These are phyloP conservation scores for Nomada lathburiana DNA, from an alignment of 2,888 invertebrate genomes.

Conservation along the genomic window DNA sequence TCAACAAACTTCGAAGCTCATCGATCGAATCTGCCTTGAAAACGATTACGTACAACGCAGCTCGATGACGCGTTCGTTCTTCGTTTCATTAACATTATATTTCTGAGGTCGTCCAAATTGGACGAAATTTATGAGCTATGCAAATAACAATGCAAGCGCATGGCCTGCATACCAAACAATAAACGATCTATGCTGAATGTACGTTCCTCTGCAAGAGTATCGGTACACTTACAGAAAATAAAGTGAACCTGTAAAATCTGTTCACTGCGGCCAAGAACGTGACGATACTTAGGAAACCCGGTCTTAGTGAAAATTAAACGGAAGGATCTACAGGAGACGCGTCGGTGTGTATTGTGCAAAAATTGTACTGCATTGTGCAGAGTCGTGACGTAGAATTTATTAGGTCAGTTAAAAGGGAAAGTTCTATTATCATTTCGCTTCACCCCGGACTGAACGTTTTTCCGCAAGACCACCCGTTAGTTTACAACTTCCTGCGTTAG, in stretches of 20 bases:
- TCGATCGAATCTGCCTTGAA: neutral
- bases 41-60: neutral
- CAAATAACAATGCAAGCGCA: neutral
- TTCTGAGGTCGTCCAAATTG: slow-evolving; percentile 8
- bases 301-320: slow-evolving; percentile 43
- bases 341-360: slow-evolving; percentile 41
- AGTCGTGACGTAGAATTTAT: slow-evolving; percentile 50
- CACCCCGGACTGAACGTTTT: neutral
- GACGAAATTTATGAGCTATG: neutral
- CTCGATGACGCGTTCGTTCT: neutral
- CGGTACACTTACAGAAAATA: no score
- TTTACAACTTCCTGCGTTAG: neutral
- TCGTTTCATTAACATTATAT: neutral
- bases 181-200: neutral
- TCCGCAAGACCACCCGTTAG: neutral
- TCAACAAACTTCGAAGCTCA: slow-evolving; percentile 1
- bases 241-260: neutral
- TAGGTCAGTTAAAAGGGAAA: neutral
- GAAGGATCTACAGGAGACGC: slow-evolving; percentile 29
- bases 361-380: neutral
- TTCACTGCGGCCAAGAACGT: slow-evolving; percentile 72
- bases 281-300: slow-evolving; percentile 62
- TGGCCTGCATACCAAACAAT: neutral
- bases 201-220: no score
- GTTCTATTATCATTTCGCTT: neutral